phyloP scores from a whole-genome alignment of 2,888 invertebrate genomes.

The Pammene aurita region DNA sequence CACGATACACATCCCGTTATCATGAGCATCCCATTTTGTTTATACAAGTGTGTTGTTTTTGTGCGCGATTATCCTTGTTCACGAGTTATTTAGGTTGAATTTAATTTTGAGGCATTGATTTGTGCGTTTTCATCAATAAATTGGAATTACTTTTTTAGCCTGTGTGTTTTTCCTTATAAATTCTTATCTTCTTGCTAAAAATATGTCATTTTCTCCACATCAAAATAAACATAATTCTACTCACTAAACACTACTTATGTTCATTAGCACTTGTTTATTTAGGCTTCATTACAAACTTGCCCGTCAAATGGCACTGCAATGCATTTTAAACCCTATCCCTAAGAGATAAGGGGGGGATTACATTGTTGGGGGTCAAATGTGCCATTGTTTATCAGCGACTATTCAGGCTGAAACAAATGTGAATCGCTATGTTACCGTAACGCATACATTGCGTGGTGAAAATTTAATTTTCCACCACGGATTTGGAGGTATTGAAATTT shows the following conservation, averaged over 20 bases:
- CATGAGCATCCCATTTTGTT: no score
- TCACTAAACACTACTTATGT: conserved; percentile 29
- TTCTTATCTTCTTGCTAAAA: no score
- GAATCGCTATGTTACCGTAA: conserved; percentile 15
- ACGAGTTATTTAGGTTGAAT: no score
- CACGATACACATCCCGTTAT: no score
- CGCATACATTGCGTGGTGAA: conserved; percentile 23
- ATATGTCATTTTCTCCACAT: neutral
- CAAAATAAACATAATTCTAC: conserved; percentile 33
- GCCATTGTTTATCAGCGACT: conserved; percentile 37
- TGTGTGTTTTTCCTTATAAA: no score
- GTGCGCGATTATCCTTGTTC: no score
- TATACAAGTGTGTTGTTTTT: no score
- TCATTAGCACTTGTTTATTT: conserved; percentile 37
- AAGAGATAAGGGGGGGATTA: neutral
- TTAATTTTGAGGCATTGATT: no score
- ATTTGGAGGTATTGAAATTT: conserved; percentile 1
- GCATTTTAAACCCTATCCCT: conserved; percentile 4
- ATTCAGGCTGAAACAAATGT: conserved; percentile 36
- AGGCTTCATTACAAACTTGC: conserved; percentile 18
- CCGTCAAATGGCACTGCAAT: neutral
- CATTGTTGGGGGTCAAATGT: conserved; percentile 2
- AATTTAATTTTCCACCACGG: conserved; percentile 7
- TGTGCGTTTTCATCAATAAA: no score
- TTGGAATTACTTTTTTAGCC: no score